These are phyloP conservation scores for Spialia ferax DNA, from an alignment of 2,888 invertebrate genomes.

Conservation along the genomic window DNA sequence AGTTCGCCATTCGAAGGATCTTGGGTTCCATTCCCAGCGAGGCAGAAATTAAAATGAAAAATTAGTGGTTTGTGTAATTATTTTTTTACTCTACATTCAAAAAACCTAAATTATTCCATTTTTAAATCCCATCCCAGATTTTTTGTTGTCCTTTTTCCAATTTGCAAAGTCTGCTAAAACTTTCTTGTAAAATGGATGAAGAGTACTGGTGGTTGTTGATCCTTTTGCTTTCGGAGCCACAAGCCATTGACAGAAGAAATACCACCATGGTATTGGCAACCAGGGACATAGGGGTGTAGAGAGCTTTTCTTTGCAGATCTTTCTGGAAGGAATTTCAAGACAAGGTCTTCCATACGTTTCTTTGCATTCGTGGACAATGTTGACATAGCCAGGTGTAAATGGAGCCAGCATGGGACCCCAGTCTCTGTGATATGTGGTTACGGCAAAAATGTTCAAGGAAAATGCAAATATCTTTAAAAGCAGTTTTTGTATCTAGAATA, in stretches of 20 bases:
- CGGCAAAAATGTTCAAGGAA: not conserved
- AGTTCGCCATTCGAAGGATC: too few species aligned
- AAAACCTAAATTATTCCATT: not conserved
- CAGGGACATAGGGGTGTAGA: slow-evolving; percentile 45
- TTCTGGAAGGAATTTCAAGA: slow-evolving; percentile 53
- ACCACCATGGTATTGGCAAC: slow-evolving; percentile 60
- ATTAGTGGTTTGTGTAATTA: too few species aligned
- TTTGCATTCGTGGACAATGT: slow-evolving; percentile 49
- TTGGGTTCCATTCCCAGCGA: too few species aligned
- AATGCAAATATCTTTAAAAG: not conserved
- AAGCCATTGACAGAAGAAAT: slow-evolving; percentile 56
- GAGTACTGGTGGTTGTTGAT: slow-evolving; percentile 47
- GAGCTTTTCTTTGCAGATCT: slow-evolving; percentile 7
- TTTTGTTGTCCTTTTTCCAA: slow-evolving; percentile 20
- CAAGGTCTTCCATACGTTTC: slow-evolving; percentile 48
- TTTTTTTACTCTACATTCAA: not conserved
- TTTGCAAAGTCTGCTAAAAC: slow-evolving; percentile 45
- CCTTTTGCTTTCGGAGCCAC: slow-evolving; percentile 43
- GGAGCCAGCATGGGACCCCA: slow-evolving; percentile 52
- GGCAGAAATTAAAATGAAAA: too few species aligned
- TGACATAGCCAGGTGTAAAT: slow-evolving; percentile 48
- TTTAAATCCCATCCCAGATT: slow-evolving; percentile 6
- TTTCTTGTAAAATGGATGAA: slow-evolving; percentile 53
- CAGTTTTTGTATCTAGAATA: slow-evolving; percentile 2
- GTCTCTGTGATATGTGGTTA: slow-evolving; percentile 42